phyloP scores from a whole-genome alignment of 2,888 invertebrate species.

The Eupelmus urozonus region DNA sequence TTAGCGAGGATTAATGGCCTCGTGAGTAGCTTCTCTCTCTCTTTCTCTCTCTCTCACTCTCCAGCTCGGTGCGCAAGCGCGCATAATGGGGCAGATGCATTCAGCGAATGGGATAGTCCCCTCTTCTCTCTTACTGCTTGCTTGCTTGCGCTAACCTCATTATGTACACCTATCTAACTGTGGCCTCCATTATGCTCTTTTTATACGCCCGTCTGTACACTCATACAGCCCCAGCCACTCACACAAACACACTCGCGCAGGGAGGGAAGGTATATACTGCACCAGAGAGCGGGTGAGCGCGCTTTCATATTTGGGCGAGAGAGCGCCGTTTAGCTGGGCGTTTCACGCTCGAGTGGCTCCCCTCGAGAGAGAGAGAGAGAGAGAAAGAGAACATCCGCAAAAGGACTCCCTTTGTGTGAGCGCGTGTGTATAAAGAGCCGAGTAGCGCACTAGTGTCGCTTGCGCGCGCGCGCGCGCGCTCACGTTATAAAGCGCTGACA shows the following conservation, averaged over 20 bases:
- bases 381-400: slow-evolving; percentile 34
- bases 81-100: slow-evolving; percentile 76
- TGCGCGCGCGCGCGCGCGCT: slow-evolving; percentile 11
- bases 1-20: slow-evolving; percentile 77
- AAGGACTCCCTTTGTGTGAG: slow-evolving; percentile 42
- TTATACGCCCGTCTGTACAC: slow-evolving; percentile 60
- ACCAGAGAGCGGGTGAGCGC: slow-evolving; percentile 22
- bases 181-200: slow-evolving; percentile 73
- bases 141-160: slow-evolving; percentile 69
- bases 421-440: background rate
- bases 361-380: slow-evolving; percentile 38
- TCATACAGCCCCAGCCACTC: no score
- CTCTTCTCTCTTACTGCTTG: slow-evolving; percentile 63
- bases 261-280: no score
- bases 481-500: slow-evolving; percentile 64
- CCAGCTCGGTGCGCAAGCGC: background rate
- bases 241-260: no score
- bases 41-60: background rate
- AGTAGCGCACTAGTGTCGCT: background rate
- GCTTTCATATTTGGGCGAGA: slow-evolving; percentile 66
- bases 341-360: slow-evolving; percentile 75
- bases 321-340: slow-evolving; percentile 76
- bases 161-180: slow-evolving; percentile 75
- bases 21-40: slow-evolving; percentile 62
- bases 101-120: slow-evolving; percentile 60